Evolutionary conservation across 2,113 vertebrate genomes (phyloP), one percentile per base, ranked within the genome.

Genomic region (Plotosus lineatus): DNA sequence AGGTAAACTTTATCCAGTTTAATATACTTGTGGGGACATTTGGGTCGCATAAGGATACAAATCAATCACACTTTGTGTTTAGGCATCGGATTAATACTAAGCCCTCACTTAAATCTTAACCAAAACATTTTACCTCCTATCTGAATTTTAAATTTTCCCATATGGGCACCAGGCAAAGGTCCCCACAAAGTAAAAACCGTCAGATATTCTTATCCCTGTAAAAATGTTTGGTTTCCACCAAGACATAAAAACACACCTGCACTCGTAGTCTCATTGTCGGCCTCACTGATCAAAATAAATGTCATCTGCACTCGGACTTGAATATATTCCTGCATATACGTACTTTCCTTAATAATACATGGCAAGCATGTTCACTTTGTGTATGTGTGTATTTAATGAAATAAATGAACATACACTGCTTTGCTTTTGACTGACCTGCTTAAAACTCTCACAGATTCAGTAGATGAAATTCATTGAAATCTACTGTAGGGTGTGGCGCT

Each of bases 401-500:
- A 65, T 3, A n/a, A n/a, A 58, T 17, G 15, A 3, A 2, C 1
- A 10, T 1, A 40, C 19, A 65, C 61, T 23, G 61, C 40, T 3
- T 68, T 68, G 10, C 40, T 28, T 28, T 26, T 44, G 11, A 69
- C n/a, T 0, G 5, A 44, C 14, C n/a, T 69, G 44, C 40, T 9
- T 50, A 72, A 50, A 33, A 31, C 19, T 48, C 26, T 50, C 9
- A 33, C 7, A 33, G 44, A 31, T 50, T 33, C 50, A 50, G 78
- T 69, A 50, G 61, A 69, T 65, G 44, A 58, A 65, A 50, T 80
- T 53, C 36, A 55, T 65, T 46, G 66, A 83, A 78, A 48, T 31
- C n/a, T 51, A 55, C 84, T 65, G n/a, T 74, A 80, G 84, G 84
- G 84, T 85, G 84, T 85, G 84, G 84, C 51, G 71, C 46, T 72